Conservation (phyloP, 2,113 vertebrate genomes). For the Atrichornis clamosus region DNA sequence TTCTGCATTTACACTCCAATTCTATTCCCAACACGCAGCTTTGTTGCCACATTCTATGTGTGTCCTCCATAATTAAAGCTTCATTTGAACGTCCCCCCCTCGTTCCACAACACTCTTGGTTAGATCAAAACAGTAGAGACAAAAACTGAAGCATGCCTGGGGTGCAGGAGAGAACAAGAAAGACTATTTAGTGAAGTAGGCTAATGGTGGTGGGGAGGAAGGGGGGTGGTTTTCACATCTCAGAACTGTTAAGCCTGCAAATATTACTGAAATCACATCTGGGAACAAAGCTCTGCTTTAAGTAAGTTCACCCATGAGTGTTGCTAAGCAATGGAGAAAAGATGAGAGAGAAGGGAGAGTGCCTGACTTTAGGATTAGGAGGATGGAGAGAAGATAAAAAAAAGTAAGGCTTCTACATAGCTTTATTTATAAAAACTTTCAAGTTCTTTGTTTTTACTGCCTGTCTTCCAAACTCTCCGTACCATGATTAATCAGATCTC, state of each 20-base stretch:
- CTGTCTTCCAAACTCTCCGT: neutral
- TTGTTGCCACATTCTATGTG: neutral
- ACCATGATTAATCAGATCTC: neutral
- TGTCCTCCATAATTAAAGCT: conserved; percentile 28
- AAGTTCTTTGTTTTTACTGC: neutral
- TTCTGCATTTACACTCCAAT: neutral
- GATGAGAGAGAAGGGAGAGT: neutral
- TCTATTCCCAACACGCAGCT: neutral
- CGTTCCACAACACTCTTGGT: conserved; percentile 23
- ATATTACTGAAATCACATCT: conserved; percentile 48
- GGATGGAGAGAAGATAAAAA: neutral
- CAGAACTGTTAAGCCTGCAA: conserved; percentile 14
- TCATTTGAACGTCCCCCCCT: neutral
- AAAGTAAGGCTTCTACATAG: neutral
- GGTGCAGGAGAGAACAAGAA: neutral
- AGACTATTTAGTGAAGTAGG: neutral
- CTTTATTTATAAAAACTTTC: neutral
- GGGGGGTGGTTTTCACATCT: conserved; percentile 15
- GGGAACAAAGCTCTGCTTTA: conserved; percentile 49
- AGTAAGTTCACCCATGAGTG: conserved; percentile 57
- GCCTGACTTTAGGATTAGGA: conserved; percentile 29
- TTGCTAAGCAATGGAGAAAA: conserved; percentile 72
- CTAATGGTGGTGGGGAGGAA: neutral
- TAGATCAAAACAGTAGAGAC: conserved; percentile 31
- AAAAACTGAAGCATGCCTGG: conserved; percentile 16